Evolutionary conservation across 2,888 invertebrate genomes (phyloP).

Genomic region (Oithona nana): DNA sequence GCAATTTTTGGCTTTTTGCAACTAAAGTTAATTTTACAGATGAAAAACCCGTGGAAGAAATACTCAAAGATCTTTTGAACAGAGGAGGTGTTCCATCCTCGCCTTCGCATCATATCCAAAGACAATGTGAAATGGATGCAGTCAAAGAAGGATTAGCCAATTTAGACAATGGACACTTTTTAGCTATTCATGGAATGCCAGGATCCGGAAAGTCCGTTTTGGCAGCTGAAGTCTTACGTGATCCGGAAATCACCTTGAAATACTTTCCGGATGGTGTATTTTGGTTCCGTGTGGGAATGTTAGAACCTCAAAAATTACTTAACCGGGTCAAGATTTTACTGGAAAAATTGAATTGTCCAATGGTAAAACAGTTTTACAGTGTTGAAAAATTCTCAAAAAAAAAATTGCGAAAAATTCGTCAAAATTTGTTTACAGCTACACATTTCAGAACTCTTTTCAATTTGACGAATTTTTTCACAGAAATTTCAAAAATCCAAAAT

Average conservation of each 20-base stretch:
- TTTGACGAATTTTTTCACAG: too few species aligned
- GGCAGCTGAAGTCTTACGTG: slow-evolving; percentile 30
- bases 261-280: slow-evolving; percentile 30
- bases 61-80: neutral
- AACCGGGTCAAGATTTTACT: slow-evolving; percentile 5
- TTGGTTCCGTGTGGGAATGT: slow-evolving; percentile 31
- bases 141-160: slow-evolving; percentile 32
- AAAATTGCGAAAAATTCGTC: too few species aligned
- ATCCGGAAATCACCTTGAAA: slow-evolving; percentile 20
- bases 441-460: too few species aligned
- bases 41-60: too few species aligned
- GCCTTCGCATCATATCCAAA: slow-evolving; percentile 23
- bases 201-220: slow-evolving; percentile 52
- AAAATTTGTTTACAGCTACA: too few species aligned
- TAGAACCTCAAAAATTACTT: neutral
- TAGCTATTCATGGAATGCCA: slow-evolving; percentile 51
- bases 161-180: slow-evolving; percentile 36
- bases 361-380: too few species aligned
- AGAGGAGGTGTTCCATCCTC: slow-evolving; percentile 18
- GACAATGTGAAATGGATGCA: slow-evolving; percentile 28
- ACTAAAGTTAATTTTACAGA: too few species aligned
- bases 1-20: too few species aligned
- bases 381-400: too few species aligned
- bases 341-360: slow-evolving; percentile 5
- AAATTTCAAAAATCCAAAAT: too few species aligned